Evolutionary conservation across 2,113 vertebrate genomes (phyloP).

Genomic region (Tragelaphus buxtoni): DNA sequence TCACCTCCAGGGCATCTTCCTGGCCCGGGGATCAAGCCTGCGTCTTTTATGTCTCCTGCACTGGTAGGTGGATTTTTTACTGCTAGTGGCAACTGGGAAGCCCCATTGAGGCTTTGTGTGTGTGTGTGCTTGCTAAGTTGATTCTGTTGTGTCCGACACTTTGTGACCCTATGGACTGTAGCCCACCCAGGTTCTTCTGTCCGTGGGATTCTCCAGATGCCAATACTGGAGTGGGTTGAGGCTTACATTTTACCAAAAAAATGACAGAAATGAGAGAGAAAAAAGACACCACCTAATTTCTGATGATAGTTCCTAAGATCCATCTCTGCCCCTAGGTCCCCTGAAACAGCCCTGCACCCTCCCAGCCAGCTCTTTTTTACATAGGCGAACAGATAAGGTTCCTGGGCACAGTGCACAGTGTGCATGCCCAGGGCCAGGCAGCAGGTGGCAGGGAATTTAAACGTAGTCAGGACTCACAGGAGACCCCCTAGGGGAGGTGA

Average conservation of each 20-base stretch:
- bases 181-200: neutral
- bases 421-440: neutral
- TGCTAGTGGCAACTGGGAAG: neutral
- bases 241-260: neutral
- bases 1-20: neutral
- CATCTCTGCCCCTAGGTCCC: neutral
- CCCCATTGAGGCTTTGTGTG: neutral
- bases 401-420: neutral
- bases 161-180: neutral
- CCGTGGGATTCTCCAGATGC: neutral
- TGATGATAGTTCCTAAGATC: neutral
- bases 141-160: neutral
- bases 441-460: neutral
- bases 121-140: neutral
- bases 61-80: neutral
- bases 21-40: neutral
- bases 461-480: neutral
- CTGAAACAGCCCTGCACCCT: neutral
- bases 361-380: neutral
- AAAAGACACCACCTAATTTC: neutral
- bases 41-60: neutral
- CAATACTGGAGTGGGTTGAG: neutral
- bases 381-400: neutral
- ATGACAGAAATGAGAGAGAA: neutral
- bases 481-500: rapidly evolving